A percentile compares a stretch with the other conserved stretches of the same genome.
Evolutionary conservation across 2,113 vertebrate genomes (phyloP).

Genomic region (Gila orcuttii): DNA sequence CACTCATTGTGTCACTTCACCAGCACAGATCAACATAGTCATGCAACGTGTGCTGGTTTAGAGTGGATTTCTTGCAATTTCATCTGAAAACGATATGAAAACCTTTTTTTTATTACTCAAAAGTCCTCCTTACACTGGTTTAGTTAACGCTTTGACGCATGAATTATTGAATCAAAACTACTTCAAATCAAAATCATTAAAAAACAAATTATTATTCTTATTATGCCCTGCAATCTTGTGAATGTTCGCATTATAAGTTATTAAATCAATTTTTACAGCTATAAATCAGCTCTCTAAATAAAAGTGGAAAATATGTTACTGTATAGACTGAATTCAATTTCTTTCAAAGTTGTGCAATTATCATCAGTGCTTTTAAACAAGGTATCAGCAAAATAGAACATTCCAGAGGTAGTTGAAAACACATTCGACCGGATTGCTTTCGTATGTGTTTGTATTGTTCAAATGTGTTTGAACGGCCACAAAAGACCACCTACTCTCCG

Average conservation of each 20-base stretch:
- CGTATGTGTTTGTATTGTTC: no score
- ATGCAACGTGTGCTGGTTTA: conserved; percentile 45
- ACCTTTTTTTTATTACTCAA: background rate
- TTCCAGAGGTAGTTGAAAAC: no score
- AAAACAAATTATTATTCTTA: background rate
- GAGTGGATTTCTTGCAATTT: conserved; percentile 34
- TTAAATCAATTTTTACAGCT: background rate
- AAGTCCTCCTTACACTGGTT: background rate
- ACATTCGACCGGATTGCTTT: no score
- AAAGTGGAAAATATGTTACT: background rate
- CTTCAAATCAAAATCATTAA: background rate
- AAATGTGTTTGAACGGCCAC: no score
- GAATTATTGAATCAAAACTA: background rate
- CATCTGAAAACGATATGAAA: background rate
- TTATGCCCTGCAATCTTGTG: background rate
- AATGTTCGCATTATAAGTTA: background rate
- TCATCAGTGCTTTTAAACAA: background rate
- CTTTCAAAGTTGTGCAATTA: background rate
- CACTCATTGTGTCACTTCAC: conserved; percentile 60
- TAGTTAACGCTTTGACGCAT: background rate
- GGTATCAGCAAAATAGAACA: background rate
- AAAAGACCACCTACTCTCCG: no score
- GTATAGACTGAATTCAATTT: background rate
- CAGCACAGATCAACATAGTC: conserved; percentile 59
- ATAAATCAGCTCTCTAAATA: background rate